phyloP scores from a whole-genome alignment of 2,797 vertebrate species.

The Acipenser ruthenus region DNA sequence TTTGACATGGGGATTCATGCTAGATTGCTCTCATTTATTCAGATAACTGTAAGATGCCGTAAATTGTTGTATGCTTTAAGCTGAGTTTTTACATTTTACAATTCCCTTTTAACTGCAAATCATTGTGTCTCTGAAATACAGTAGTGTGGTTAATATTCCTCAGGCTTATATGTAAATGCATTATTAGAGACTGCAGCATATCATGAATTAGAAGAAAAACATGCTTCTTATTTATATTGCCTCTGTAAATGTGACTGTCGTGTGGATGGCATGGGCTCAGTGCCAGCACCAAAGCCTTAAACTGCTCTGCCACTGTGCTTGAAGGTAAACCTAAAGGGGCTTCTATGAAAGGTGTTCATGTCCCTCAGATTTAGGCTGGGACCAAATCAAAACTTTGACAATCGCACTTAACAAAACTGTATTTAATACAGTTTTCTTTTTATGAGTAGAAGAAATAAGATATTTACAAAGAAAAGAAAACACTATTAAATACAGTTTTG shows the following conservation, averaged over 20 bases:
- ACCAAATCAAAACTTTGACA: no score
- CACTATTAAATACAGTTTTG: no score
- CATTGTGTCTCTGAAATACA: conserved; percentile 12
- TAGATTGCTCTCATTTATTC: conserved; percentile 9
- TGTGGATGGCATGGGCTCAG: conserved; percentile 32
- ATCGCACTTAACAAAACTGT: no score
- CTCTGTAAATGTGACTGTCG: conserved; percentile 26
- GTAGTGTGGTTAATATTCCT: conserved; percentile 9
- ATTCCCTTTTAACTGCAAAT: conserved; percentile 8
- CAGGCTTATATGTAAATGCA: conserved; percentile 33
- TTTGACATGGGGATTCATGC: conserved; percentile 1
- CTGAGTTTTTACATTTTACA: conserved; percentile 5
- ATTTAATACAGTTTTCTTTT: no score
- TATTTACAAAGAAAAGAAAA: no score
- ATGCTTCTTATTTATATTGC: conserved; percentile 17
- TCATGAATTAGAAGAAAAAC: conserved; percentile 8
- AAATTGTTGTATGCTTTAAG: conserved; percentile 15
- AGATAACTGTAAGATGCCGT: conserved; percentile 9
- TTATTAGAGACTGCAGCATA: conserved; percentile 32
- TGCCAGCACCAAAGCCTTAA: conserved; percentile 30
- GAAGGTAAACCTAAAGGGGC: no score
- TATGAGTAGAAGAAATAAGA: no score
- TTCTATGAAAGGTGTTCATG: no score
- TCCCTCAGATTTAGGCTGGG: no score
- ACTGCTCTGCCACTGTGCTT: no score